These are phyloP conservation scores for Ostrea edulis DNA, from an alignment of 1,140 invertebrate species.

Conservation along the genomic window DNA sequence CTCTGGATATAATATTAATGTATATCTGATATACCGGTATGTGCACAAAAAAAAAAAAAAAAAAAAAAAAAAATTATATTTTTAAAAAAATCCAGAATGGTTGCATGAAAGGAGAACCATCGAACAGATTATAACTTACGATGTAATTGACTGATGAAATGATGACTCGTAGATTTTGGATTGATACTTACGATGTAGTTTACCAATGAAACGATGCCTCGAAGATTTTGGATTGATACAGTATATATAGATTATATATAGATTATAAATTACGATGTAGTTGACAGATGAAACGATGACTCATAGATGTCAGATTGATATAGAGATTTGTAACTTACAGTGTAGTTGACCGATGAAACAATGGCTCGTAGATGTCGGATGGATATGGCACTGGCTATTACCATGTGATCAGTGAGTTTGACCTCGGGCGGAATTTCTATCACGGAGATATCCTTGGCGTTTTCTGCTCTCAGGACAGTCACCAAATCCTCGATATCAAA, in stretches of 20 bases:
- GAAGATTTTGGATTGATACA: not conserved
- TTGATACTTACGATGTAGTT: not conserved
- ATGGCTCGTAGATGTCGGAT: constrained; percentile 88
- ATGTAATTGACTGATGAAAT: not conserved
- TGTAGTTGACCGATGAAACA: constrained; percentile 86
- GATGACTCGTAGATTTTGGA: not conserved
- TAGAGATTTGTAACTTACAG: constrained; percentile 79
- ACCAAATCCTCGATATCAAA: constrained; percentile 93
- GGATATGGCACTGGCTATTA: constrained; percentile 88
- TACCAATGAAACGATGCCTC: not conserved
- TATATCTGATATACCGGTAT: too few relatives aligned
- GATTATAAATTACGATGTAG: not conserved
- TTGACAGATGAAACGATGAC: not conserved
- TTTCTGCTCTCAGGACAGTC: constrained; percentile 87
- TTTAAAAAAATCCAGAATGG: too few relatives aligned
- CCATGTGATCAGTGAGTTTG: constrained; percentile 91
- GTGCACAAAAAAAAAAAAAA: too few relatives aligned
- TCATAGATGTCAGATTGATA: not conserved
- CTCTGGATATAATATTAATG: too few relatives aligned
- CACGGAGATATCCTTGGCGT: constrained; percentile 90
- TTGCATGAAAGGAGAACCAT: too few relatives aligned
- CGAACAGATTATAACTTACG: not conserved
- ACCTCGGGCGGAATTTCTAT: constrained; percentile 86
- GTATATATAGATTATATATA: constrained; percentile 68
- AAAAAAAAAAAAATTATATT: too few relatives aligned